phyloP scores from a whole-genome alignment of 2,113 vertebrate genomes.

The Paramormyrops kingsleyae region DNA sequence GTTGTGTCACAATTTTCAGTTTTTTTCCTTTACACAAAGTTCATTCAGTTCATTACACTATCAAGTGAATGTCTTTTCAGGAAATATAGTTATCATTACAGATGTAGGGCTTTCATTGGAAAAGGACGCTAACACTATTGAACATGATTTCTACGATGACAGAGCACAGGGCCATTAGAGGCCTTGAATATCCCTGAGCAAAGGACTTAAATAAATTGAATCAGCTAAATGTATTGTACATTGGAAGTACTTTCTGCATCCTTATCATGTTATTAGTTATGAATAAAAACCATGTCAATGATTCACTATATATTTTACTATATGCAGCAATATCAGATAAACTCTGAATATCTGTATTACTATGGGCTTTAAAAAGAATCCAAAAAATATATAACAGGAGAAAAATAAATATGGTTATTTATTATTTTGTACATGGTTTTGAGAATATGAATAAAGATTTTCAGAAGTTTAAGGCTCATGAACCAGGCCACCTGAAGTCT shows the following conservation, averaged over 20 bases:
- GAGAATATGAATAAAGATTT: slow-evolving; percentile 16
- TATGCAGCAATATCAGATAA: neutral
- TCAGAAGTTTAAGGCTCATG: slow-evolving; percentile 30
- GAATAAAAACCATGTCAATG: neutral
- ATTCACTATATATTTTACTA: neutral
- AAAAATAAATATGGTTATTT: slow-evolving; percentile 46
- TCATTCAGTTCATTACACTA: neutral
- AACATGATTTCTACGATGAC: neutral
- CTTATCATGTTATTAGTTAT: neutral
- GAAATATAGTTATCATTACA: neutral
- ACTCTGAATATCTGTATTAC: neutral
- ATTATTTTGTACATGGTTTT: slow-evolving; percentile 38
- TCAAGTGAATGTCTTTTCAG: neutral
- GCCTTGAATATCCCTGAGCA: neutral
- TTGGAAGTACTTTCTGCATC: neutral
- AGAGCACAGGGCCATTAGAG: neutral
- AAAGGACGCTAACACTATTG: neutral
- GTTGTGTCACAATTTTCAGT: neutral
- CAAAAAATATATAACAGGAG: slow-evolving; percentile 13
- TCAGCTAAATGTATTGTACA: neutral
- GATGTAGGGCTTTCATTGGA: neutral
- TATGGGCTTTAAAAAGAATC: neutral
- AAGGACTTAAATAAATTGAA: neutral
- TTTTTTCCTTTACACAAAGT: neutral
- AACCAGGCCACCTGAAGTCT: neutral